phyloP scores from a whole-genome alignment of 2,113 vertebrate species.

The Calonectris borealis region DNA sequence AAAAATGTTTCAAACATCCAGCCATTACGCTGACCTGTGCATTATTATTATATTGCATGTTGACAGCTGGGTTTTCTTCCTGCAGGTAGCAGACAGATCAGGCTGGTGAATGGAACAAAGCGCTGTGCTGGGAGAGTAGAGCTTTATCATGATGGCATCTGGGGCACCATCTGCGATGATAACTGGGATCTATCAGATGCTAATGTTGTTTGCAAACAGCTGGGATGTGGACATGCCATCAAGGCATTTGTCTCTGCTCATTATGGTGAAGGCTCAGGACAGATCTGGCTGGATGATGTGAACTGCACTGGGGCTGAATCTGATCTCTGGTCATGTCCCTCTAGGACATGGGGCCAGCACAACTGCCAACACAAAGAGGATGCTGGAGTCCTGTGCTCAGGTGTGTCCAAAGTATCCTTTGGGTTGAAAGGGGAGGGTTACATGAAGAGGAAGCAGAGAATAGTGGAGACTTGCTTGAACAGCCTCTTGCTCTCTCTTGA shows the following conservation, averaged over 20 bases:
- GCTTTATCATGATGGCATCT: slow-evolving; percentile 63
- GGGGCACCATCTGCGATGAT: slow-evolving; percentile 77
- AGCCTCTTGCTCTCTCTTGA: neutral
- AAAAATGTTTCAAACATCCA: neutral
- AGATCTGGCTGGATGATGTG: slow-evolving; percentile 71
- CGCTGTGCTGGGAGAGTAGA: slow-evolving; percentile 75
- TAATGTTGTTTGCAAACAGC: slow-evolving; percentile 71
- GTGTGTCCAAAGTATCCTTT: neutral
- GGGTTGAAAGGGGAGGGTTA: neutral
- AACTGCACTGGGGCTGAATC: slow-evolving; percentile 70
- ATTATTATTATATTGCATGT: neutral
- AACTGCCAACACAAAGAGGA: slow-evolving; percentile 62
- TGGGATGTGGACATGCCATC: slow-evolving; percentile 72
- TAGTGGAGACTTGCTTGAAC: neutral
- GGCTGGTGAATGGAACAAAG: slow-evolving; percentile 58
- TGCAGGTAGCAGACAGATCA: slow-evolving; percentile 61
- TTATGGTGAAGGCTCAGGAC: slow-evolving; percentile 67
- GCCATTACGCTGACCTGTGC: neutral
- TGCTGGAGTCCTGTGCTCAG: slow-evolving; percentile 62
- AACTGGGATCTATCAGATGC: slow-evolving; percentile 73
- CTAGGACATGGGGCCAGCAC: slow-evolving; percentile 55
- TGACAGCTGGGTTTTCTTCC: neutral
- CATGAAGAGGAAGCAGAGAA: neutral
- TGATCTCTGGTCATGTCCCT: slow-evolving; percentile 67
- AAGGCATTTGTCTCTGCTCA: slow-evolving; percentile 57